Evolutionary conservation across 2,888 invertebrate genomes (phyloP), one percentile per base, ranked within the genome.

Genomic region (Parapristionchus giblindavisi): DNA sequence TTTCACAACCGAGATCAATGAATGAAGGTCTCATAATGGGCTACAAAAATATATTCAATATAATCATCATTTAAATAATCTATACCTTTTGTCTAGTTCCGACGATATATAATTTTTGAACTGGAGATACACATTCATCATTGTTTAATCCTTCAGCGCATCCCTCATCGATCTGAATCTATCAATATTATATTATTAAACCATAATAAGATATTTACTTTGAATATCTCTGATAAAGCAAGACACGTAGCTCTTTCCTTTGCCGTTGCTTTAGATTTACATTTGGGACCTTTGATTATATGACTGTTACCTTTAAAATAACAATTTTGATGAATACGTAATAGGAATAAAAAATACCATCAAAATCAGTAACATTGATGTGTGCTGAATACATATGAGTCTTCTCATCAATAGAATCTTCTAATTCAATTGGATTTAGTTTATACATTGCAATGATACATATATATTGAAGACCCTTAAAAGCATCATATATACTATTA

Each of bases 21-120:
- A 52, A 68, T 24, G 51, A 34, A 17, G 68, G 68, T 8, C 40
- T 32, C 17, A 51, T 27, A 8, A 36, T n/a, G 3, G 68, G 68
- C 68, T 68, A 32, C 11, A 65, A 61, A 24, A 43, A 43, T 24
- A 61, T 58, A 29, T 21, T 29, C n/a, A 29, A 21, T 21, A 56
- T 36, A 3, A 36, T 61, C 21, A 36, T n/a, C 34, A n/a, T 36
- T 2, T n/a, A 8, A 6, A 29, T 58, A 3, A 61, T 32, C 21
- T 40, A 24, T 43, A 68, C 68, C 68, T 68, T 68, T 36, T 68
- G 68, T 52, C 68, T 51, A 5, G 34, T 6, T 52, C 52, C 68
- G 1, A 68, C 21, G 11, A 32, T 36, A 36, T 27, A 52, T 3
- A 68, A 36, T 34, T 40, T 14, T 21, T 17, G 24, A 2, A 52